Evolutionary conservation across 2,797 vertebrate genomes (phyloP).

Genomic region (Falco concolor): DNA sequence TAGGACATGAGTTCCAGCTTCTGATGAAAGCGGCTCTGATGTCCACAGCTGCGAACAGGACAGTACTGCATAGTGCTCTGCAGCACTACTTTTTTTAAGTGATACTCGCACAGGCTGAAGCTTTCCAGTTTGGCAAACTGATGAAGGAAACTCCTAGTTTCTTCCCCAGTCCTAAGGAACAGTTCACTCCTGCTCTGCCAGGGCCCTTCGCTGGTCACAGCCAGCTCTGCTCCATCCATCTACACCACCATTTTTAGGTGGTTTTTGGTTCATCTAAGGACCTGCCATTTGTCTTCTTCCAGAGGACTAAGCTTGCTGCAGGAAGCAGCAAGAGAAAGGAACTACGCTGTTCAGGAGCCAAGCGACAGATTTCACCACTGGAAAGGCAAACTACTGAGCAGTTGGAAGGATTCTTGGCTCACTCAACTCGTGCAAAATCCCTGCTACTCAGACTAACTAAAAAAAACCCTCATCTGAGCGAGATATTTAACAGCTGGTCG

Average conservation of each 20-base stretch:
- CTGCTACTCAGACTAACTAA: neutral
- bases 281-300: neutral
- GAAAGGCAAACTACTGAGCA: neutral
- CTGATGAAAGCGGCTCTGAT: accelerated
- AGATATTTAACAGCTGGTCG: neutral
- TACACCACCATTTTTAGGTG: accelerated
- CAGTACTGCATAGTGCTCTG: accelerated
- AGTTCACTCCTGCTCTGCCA: neutral
- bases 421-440: neutral
- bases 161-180: neutral
- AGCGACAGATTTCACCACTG: neutral
- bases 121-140: neutral
- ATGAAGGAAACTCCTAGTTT: neutral
- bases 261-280: neutral
- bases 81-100: too few species aligned
- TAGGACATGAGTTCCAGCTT: neutral
- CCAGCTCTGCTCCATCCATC: neutral
- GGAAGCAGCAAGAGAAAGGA: neutral
- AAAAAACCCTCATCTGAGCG: neutral
- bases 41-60: accelerated
- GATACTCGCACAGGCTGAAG: neutral
- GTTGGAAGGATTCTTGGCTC: neutral
- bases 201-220: accelerated
- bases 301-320: neutral
- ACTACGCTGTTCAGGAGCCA: neutral